Evolutionary conservation across 2,113 vertebrate species (phyloP), one percentile per base, ranked within the genome.

Genomic region (Xiphorhynchus elegans): DNA sequence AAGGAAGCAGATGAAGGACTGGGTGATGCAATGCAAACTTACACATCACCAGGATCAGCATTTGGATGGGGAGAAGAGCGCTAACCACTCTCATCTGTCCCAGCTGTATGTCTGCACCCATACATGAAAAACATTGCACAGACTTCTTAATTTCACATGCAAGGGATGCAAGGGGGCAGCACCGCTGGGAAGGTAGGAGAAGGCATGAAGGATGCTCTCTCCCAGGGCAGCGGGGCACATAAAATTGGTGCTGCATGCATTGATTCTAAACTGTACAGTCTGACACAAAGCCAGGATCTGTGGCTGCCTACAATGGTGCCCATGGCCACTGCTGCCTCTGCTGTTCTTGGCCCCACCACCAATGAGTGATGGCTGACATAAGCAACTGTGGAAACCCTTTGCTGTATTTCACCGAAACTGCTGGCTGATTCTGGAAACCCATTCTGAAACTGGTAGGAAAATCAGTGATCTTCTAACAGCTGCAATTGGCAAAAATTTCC

Each of bases 141-240:
- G 13, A 74, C 39, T 62, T 50, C 42, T 81, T 46, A n/a, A 63
- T 39, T 80, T 84, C 67, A 69, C 39, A 44, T 59, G 24, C 21
- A 60, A 66, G 29, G 44, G 29, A 47, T 7, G 11, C 19, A 42
- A 6, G 1, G 17, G 9, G 42, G 44, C 26, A 89, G 59, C 40
- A 74, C 2, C 2, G 11, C 28, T 33, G 40, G 37, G 46, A 89
- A 73, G 44, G 26, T 64, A 39, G 85, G 11, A 68, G 74, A 7
- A 31, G 15, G 13, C 8, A 2, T 4, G 55, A 62, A 46, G 46
- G 64, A 74, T 0, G 0, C 4, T 62, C n/a, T 33, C 12, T 81
- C 28, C 19, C 50, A 63, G 42, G 55, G 50, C 25, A 62, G 64
- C 0, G 0, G 33, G 28, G 17, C 28, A 82, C 0, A 0, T 28